Percentiles rank a stretch among this genome's conserved stretches.
These are phyloP conservation scores for Ormyrus labotus DNA, from an alignment of 2,888 invertebrate genomes.

Conservation along the genomic window DNA sequence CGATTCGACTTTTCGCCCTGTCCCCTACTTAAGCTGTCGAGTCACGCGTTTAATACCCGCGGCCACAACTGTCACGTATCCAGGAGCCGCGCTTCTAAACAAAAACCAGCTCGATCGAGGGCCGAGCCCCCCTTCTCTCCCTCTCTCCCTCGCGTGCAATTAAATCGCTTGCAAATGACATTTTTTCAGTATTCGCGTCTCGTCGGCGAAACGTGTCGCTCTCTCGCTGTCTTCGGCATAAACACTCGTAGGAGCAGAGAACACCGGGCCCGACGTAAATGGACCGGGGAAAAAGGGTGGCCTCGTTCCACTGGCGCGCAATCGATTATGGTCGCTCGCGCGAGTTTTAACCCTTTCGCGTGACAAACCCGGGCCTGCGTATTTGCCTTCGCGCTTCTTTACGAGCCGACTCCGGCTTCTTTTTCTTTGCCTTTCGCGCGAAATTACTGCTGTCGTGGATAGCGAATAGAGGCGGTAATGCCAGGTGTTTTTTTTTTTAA, in stretches of 20 bases:
- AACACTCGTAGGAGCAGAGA: slow-evolving; percentile 4
- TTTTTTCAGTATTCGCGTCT: slow-evolving; percentile 3
- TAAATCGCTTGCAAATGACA: slow-evolving; percentile 9
- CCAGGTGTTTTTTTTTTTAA: too few species aligned
- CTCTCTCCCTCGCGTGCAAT: too few species aligned
- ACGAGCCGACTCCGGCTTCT: too few species aligned
- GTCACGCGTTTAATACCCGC: slow-evolving; percentile 12
- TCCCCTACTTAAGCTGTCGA: not conserved
- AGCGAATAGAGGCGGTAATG: too few species aligned
- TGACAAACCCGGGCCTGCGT: not conserved
- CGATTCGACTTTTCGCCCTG: too few species aligned
- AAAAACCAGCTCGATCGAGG: not conserved
- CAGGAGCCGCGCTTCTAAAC: not conserved
- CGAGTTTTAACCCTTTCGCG: not conserved
- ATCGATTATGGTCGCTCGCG: slow-evolving; percentile 30
- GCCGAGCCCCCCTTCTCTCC: too few species aligned
- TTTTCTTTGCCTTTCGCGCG: too few species aligned
- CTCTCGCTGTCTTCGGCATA: slow-evolving; percentile 33
- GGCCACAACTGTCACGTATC: slow-evolving; percentile 2
- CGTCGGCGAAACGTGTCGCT: slow-evolving; percentile 27
- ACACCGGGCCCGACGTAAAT: slow-evolving; percentile 47
- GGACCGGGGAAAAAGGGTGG: slow-evolving; percentile 37
- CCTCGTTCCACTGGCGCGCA: slow-evolving; percentile 34
- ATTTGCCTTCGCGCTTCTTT: too few species aligned
- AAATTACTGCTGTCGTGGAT: too few species aligned